phyloP scores from a whole-genome alignment of 92 coral and sea anemone species.

The Phymanthus crucifer region DNA sequence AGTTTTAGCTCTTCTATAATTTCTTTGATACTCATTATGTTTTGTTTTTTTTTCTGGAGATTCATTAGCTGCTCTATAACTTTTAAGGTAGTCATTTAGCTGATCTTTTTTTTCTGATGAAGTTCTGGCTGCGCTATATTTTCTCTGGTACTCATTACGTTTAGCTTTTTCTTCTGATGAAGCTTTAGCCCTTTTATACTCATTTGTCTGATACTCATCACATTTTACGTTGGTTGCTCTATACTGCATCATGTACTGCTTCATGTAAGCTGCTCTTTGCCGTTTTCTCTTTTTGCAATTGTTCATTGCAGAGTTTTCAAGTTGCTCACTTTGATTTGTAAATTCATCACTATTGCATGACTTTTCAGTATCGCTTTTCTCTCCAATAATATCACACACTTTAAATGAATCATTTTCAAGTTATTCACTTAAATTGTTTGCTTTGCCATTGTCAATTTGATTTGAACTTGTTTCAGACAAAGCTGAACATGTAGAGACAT shows the following conservation, averaged over 20 bases:
- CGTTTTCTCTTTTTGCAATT: neutral
- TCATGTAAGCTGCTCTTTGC: neutral
- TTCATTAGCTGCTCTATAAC: neutral
- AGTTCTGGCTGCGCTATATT: neutral
- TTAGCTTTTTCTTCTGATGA: neutral
- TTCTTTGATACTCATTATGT: no score
- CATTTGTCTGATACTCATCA: neutral
- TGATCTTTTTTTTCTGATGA: neutral
- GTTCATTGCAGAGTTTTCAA: no score
- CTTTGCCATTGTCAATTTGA: no score
- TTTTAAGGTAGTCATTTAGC: neutral
- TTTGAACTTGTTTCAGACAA: neutral
- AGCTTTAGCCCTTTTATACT: neutral
- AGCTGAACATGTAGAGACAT: neutral
- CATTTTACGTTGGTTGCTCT: no score
- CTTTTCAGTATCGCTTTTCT: no score
- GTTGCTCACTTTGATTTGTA: no score
- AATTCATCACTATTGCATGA: no score
- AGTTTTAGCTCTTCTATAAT: no score
- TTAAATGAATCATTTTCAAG: no score
- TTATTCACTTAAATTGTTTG: no score
- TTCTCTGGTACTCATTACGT: neutral
- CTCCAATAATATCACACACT: no score
- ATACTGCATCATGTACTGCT: no score
- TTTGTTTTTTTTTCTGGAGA: neutral